Conservation (phyloP, 2,888 invertebrate species). For the Arge pagana region DNA sequence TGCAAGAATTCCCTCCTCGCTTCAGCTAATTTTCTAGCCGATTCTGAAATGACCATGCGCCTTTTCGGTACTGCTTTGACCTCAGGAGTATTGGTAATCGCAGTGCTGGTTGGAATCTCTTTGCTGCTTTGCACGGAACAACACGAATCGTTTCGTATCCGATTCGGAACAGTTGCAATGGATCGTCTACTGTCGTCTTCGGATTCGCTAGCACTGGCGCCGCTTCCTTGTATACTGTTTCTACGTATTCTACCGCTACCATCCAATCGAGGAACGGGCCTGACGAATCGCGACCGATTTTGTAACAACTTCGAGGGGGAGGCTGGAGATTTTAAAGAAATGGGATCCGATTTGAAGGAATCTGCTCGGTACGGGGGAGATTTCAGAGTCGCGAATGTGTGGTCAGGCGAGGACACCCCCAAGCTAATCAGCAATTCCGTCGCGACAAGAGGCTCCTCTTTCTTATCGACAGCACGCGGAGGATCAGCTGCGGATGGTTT, state of each 20-base stretch:
- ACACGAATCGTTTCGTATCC: conserved; percentile 61
- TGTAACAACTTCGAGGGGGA: conserved; percentile 62
- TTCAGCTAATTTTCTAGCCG: conserved; percentile 62
- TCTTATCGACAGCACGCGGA: background rate
- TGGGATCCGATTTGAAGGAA: conserved; percentile 43
- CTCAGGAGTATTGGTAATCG: conserved; percentile 22
- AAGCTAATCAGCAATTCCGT: background rate
- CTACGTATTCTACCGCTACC: conserved; percentile 60
- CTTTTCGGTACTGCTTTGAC: conserved; percentile 39
- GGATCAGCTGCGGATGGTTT: conserved; percentile 1
- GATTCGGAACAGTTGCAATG: conserved; percentile 27
- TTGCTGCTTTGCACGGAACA: conserved; percentile 58
- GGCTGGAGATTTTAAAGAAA: conserved; percentile 44
- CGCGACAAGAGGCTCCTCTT: background rate
- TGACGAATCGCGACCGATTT: conserved; percentile 67
- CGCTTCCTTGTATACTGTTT: conserved; percentile 66
- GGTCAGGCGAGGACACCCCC: conserved; percentile 1
- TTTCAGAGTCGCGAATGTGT: background rate
- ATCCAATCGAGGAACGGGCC: conserved; percentile 71
- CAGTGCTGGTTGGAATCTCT: conserved; percentile 23
- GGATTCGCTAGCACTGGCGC: conserved; percentile 68
- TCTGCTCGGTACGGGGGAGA: conserved; percentile 13
- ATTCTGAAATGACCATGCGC: conserved; percentile 55
- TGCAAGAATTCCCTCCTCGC: conserved; percentile 62
- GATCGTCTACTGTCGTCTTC: conserved; percentile 64